Evolutionary conservation across 2,113 vertebrate genomes (phyloP).

Genomic region (Phaetusa simplex): DNA sequence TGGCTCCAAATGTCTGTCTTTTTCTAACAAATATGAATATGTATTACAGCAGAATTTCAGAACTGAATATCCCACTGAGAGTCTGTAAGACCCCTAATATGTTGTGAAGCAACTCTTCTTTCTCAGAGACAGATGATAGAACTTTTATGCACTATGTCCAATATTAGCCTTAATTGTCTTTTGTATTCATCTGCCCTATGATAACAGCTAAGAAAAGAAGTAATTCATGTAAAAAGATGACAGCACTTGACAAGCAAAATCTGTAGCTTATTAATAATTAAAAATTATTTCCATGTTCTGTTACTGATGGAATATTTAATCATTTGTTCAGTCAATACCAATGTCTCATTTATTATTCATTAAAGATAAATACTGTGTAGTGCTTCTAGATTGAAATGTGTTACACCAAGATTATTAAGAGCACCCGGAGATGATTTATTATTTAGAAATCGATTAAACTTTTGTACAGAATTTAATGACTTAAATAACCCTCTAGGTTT

Average conservation of each 20-base stretch:
- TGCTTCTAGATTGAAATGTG: conserved; percentile 71
- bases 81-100: neutral
- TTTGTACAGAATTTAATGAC: conserved; percentile 64
- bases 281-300: conserved; percentile 75
- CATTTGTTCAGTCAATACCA: conserved; percentile 77
- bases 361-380: conserved; percentile 79
- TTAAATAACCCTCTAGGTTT: conserved; percentile 52
- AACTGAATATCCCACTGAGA: neutral
- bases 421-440: conserved; percentile 72
- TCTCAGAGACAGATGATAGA: neutral
- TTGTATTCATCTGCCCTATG: conserved; percentile 38
- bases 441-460: conserved; percentile 76
- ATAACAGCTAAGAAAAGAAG: conserved; percentile 62
- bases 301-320: conserved; percentile 83
- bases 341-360: conserved; percentile 82
- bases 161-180: conserved; percentile 9
- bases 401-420: conserved; percentile 71
- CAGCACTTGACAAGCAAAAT: conserved; percentile 69
- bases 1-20: neutral
- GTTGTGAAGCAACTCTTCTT: neutral
- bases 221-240: conserved; percentile 64
- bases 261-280: conserved; percentile 79
- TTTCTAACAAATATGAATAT: neutral
- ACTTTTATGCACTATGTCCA: neutral
- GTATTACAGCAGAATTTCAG: neutral